Percentiles rank a stretch among this genome's conserved stretches.
Conservation (phyloP, 1,140 invertebrate species). For the Drosophila repletoides region DNA sequence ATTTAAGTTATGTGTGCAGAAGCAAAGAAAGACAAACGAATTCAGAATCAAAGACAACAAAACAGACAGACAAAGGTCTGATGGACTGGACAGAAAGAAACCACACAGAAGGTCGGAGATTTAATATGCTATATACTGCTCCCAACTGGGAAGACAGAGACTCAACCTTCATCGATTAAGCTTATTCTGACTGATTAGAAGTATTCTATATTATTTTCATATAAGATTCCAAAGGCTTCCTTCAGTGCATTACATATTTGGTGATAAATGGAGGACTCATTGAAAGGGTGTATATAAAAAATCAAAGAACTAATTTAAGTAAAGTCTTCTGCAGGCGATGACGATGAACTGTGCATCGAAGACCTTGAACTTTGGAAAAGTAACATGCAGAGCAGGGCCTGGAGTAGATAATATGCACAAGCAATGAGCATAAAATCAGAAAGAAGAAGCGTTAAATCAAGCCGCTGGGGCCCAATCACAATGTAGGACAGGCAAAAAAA, state of each 20-base stretch:
- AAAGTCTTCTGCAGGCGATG: conserved; percentile 46
- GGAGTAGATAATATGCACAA: conserved; percentile 32
- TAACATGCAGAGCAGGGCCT: conserved; percentile 24
- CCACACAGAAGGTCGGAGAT: too few species aligned
- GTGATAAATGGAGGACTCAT: too few species aligned
- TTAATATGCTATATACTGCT: too few species aligned
- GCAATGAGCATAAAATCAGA: conserved; percentile 33
- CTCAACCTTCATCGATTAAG: too few species aligned
- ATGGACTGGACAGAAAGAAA: conserved; percentile 22
- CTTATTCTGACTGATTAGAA: too few species aligned
- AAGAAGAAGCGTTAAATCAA: conserved; percentile 40
- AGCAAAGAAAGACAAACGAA: conserved; percentile 8
- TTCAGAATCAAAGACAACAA: conserved; percentile 5
- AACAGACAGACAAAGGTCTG: conserved; percentile 50
- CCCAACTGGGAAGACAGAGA: too few species aligned
- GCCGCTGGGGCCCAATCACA: conserved; percentile 50
- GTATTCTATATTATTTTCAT: too few species aligned
- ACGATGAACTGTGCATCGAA: conserved; percentile 38
- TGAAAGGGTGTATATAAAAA: too few species aligned
- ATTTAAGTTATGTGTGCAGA: too few species aligned
- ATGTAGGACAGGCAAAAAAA: conserved; percentile 58
- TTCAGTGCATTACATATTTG: too few species aligned
- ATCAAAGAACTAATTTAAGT: conserved; percentile 47
- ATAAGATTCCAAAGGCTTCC: too few species aligned
- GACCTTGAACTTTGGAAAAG: conserved; percentile 68